Base-by-base conservation (phyloP, 2,113 vertebrate species). In the Alces alces region DNA sequence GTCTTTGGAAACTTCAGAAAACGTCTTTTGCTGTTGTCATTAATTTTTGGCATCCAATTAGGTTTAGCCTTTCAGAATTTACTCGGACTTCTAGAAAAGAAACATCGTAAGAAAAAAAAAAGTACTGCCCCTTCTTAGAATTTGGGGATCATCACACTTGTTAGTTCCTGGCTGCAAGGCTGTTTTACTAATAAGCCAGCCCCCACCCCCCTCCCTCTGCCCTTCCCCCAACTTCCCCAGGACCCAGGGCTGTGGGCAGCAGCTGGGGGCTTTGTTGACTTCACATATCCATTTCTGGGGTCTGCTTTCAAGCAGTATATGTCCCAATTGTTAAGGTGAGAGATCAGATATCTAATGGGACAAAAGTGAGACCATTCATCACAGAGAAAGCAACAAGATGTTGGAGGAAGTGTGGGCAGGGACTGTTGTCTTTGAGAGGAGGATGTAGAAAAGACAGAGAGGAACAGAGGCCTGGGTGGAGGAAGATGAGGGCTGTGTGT, bases 1-100 rank as follows among this genome's bases (percentile, higher is more conserved):
- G 93, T 86, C 98, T 98, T 98, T 97, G 80, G 97, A 97, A 98
- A 97, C 36, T 43, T 97, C 28, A 78, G 94, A 97, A 98, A 98
- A 96, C 47, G 92, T 70, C 91, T 98, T 98, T 98, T 96, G 85
- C 89, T 93, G 80, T 54, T 89, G 58, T 80, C 97, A 98, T 95
- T 96, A 58, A 39, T 96, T 95, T 58, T 98, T 98, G 98, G 98
- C 97, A 90, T 45, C 45, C 82, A 30, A 11, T 70, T 82, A 70
- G 25, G 61, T 15, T 47, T 57, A 97, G 57, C 73, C 2, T 95
- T 97, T 98, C 87, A 1, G 95, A 93, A 97, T 98, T 96, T 89
- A 96, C 12, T 27, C 45, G 92, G 98, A 97, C 91, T 97, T 98
- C 97, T 96, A 93, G 97, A 36, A 55, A 36, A 80, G 98, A 98